phyloP scores from a whole-genome alignment of 2,797 vertebrate genomes.

The Hippopotamyrus pictus region DNA sequence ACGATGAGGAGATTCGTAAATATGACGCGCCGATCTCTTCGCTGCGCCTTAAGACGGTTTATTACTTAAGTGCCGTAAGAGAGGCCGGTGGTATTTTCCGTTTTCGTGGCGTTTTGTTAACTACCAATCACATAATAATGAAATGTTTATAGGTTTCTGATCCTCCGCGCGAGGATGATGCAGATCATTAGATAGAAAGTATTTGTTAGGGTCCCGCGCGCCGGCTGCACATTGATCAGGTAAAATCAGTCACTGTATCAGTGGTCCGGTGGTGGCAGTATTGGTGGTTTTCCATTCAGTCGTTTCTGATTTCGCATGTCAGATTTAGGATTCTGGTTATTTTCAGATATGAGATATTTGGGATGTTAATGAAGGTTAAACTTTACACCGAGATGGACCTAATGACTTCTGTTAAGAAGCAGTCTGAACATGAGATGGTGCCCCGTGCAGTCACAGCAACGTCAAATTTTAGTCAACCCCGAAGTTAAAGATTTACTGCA shows the following conservation, averaged over 20 bases:
- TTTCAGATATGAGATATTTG: background rate
- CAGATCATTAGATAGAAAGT: background rate
- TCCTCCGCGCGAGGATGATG: background rate
- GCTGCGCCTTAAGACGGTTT: background rate
- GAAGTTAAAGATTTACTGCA: background rate
- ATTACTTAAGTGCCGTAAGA: background rate
- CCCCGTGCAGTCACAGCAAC: background rate
- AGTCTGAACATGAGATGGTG: background rate
- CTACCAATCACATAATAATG: background rate
- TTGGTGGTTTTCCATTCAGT: background rate
- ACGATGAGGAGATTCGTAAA: background rate
- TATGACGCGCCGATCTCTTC: background rate
- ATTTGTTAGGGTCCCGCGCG: background rate
- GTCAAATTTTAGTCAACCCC: background rate
- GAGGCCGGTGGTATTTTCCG: background rate
- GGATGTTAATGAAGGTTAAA: background rate
- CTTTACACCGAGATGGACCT: background rate
- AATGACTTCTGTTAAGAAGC: background rate
- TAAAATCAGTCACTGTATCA: background rate
- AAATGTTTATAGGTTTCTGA: background rate
- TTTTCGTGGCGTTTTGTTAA: background rate
- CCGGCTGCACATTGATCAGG: background rate
- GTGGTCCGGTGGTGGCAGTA: background rate
- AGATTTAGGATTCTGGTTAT: background rate
- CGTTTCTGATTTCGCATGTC: background rate